Percentiles rank a stretch among this genome's conserved stretches.
phyloP scores from a whole-genome alignment of 2,888 invertebrate genomes.

The Chymomyza procnemis region DNA sequence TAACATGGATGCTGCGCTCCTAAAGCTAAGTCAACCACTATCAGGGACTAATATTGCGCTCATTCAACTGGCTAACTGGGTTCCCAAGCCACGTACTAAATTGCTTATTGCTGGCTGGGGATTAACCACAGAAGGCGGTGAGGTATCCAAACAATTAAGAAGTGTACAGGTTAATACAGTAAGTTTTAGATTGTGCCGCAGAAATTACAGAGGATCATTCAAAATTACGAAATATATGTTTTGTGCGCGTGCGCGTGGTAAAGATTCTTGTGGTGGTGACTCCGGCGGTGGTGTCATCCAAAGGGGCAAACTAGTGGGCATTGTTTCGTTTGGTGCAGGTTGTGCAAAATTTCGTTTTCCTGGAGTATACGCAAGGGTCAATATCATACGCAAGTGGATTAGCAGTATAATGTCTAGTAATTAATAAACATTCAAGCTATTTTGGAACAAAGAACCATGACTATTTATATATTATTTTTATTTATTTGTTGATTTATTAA shows the following conservation, averaged over 20 bases:
- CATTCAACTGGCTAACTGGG: slow-evolving; percentile 32
- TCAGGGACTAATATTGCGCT: slow-evolving; percentile 44
- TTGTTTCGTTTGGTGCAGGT: slow-evolving; percentile 81
- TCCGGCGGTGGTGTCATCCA: slow-evolving; percentile 62
- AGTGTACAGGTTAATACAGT: background rate
- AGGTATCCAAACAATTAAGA: slow-evolving; percentile 14
- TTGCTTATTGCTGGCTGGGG: slow-evolving; percentile 62
- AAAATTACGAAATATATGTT: slow-evolving; percentile 55
- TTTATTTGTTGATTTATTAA: no score
- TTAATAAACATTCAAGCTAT: background rate
- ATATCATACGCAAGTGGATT: slow-evolving; percentile 19
- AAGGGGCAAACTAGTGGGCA: slow-evolving; percentile 79
- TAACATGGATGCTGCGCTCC: slow-evolving; percentile 54
- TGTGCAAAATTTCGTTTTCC: slow-evolving; percentile 81
- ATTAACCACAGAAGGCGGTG: slow-evolving; percentile 29
- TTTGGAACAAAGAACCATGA: background rate
- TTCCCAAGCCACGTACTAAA: slow-evolving; percentile 10
- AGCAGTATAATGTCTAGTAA: slow-evolving; percentile 21
- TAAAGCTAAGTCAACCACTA: slow-evolving; percentile 34
- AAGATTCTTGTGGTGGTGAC: slow-evolving; percentile 72
- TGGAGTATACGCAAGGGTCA: slow-evolving; percentile 83
- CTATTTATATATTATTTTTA: no score
- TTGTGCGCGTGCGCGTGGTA: slow-evolving; percentile 44
- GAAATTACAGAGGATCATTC: slow-evolving; percentile 16
- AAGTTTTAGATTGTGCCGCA: slow-evolving; percentile 10